Evolutionary conservation across 2,888 invertebrate species (phyloP), one percentile per base, ranked within the genome.

Genomic region (Torymus tubicola): DNA sequence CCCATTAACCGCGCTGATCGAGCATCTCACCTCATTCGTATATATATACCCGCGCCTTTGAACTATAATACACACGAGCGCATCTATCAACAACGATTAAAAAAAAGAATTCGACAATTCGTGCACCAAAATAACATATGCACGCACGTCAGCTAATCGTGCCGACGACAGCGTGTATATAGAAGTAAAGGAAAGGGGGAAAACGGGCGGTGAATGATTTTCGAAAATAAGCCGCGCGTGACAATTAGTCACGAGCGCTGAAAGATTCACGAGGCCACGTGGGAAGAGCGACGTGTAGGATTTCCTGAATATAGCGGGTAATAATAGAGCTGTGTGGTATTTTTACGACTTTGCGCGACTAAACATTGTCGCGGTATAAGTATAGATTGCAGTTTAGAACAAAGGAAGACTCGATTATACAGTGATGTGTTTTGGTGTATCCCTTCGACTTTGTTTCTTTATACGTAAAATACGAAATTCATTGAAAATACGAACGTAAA

Each of bases 171-270:
- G 79, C 69, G 2, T 21, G 21, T 21, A 21, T 21, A 16, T 55
- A 60, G 61, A 21, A 52, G 24, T 11, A 16, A 13, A 61, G 12
- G 12, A 50, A 12, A 55, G 3, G 10, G 2, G 42, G 24, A 31
- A 31, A 31, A 16, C 13, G 21, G 1, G 16, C n/a, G 52, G 60
- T 55, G 42, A 61, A 31, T 58, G 67, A 80, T 77, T 73, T 80
- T 67, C 31, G n/a, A 63, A 81, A 80, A 72, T 69, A 81, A 75
- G 61, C 21, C 31, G 12, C 68, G 63, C 68, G 64, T 50, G 77
- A 77, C 73, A 72, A 81, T 81, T 72, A 81, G 68, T 81, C 73
- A 64, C 18, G 31, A 57, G 63, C 31, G 76, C 12, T 31, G 69
- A 81, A 58, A 81, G 72, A 77, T 77, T 81, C 69, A 77, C 55